Evolutionary conservation across 2,113 vertebrate species (phyloP).

Genomic region (Coreoperca whiteheadi): DNA sequence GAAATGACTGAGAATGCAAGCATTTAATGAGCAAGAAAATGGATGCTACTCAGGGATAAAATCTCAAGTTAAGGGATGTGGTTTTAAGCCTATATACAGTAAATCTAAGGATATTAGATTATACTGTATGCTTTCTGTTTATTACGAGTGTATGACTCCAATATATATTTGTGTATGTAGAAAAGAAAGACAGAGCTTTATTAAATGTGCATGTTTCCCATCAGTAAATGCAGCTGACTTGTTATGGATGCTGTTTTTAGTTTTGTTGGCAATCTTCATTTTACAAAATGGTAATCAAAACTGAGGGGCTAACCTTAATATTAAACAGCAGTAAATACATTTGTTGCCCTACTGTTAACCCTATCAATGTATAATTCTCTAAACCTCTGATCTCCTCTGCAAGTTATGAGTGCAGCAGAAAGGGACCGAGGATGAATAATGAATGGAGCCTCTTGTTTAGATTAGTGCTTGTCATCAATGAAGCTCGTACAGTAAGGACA

Average conservation of each 20-base stretch:
- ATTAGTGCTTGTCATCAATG: not conserved
- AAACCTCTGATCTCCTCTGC: conserved; percentile 29
- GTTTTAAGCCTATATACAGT: not conserved
- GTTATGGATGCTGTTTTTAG: not conserved
- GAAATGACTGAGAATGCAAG: conserved; percentile 50
- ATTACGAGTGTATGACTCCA: not conserved
- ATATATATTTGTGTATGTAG: not conserved
- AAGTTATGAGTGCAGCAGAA: conserved; percentile 22
- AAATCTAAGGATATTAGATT: not conserved
- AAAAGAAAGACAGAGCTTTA: not conserved
- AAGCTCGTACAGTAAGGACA: not conserved
- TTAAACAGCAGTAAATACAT: conserved; percentile 31
- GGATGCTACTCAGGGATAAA: conserved; percentile 33
- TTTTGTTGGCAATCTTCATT: not conserved
- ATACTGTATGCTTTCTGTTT: not conserved
- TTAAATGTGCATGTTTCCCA: not conserved
- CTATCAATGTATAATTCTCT: not conserved
- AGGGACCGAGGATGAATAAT: conserved; percentile 44
- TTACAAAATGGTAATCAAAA: not conserved
- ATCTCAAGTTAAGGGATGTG: conserved; percentile 30
- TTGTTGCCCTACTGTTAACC: conserved; percentile 6
- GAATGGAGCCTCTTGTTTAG: conserved; percentile 24
- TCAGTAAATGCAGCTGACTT: not conserved
- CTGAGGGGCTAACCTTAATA: conserved; percentile 15
- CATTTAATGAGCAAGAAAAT: conserved; percentile 71